Evolutionary conservation across 2,797 vertebrate genomes (phyloP).

Genomic region (Phylloscopus collybita): DNA sequence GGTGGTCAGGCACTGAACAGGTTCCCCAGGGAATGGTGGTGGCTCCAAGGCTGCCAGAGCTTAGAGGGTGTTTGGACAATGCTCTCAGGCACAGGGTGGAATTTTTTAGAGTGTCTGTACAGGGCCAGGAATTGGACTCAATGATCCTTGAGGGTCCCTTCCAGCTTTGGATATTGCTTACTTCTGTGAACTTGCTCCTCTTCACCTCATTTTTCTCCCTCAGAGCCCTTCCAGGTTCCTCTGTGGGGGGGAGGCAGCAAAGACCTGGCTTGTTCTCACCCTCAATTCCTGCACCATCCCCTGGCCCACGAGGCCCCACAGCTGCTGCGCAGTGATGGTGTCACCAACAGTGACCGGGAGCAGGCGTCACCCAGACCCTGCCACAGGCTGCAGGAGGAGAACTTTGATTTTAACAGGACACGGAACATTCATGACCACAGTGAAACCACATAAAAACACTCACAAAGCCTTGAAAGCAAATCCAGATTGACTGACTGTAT

Average conservation of each 20-base stretch:
- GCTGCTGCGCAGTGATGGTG: conserved; percentile 16
- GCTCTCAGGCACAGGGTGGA: not conserved
- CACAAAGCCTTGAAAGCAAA: conserved; percentile 9
- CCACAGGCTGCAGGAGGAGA: conserved; percentile 71
- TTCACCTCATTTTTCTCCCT: conserved; percentile 18
- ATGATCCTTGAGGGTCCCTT: not conserved
- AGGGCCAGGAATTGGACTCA: not conserved
- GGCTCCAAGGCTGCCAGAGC: not conserved
- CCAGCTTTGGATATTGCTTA: not conserved
- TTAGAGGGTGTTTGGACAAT: not conserved
- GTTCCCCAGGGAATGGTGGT: not conserved
- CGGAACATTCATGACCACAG: conserved; percentile 77
- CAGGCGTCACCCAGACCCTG: conserved; percentile 38
- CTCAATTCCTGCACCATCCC: conserved; percentile 72
- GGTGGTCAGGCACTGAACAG: not conserved
- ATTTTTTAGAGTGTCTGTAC: not conserved
- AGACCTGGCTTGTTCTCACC: conserved; percentile 66
- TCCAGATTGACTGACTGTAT: conserved; percentile 60
- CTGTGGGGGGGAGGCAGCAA: conserved; percentile 85
- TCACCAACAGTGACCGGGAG: not conserved
- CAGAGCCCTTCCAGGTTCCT: conserved; percentile 82
- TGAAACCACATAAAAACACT: conserved; percentile 82
- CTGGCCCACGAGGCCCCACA: conserved; percentile 74
- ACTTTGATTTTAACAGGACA: conserved; percentile 86
- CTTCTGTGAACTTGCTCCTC: not conserved